Evolutionary conservation across 2,113 vertebrate genomes (phyloP), one percentile per base, ranked within the genome.

Genomic region (Tenrec ecaudatus): DNA sequence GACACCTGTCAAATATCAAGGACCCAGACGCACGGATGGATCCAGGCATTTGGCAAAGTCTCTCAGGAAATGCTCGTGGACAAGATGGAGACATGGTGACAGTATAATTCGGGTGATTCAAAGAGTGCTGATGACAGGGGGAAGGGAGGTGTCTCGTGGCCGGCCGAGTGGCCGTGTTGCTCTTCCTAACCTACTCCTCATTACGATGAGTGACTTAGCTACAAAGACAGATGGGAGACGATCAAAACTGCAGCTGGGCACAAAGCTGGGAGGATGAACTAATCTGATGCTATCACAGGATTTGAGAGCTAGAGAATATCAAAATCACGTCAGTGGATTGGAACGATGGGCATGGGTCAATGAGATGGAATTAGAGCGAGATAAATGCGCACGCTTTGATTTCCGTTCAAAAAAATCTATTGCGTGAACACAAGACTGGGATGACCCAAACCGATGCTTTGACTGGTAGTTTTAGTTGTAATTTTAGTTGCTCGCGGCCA

Each of bases 51-150:
- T 95, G 95, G 95, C 96, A 96, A 82, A 79, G 76, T 73, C 93
- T 94, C 85, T 95, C 96, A 96, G 96, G 93, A 97, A 97, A 97
- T 97, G 93, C 94, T 96, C 96, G 96, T 73, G 95, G 96, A 96
- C 95, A 95, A 93, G 92, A 95, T 94, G 95, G 87, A 95, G 96
- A 96, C 95, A 97, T 96, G 96, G 96, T 96, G 96, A 96, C 58
- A 80, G 88, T 33, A 80, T 71, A 93, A 95, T 93, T 94, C 71
- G 92, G 96, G 92, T 17, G 1, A 94, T 92, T 76, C 94, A 47
- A 22, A 82, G 78, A 85, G 82, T n/a, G 58, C 57, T 82, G 91
- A 80, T 27, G 89, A 91, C 60, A 81, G 82, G 33, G 75, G 93
- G 64, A 9, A 69, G 58, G 89, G 82, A 36, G 66, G 81, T 6